Evolutionary conservation across 2,888 invertebrate genomes (phyloP), one percentile per base, ranked within the genome.

Genomic region (Siphonodentalium dalli): DNA sequence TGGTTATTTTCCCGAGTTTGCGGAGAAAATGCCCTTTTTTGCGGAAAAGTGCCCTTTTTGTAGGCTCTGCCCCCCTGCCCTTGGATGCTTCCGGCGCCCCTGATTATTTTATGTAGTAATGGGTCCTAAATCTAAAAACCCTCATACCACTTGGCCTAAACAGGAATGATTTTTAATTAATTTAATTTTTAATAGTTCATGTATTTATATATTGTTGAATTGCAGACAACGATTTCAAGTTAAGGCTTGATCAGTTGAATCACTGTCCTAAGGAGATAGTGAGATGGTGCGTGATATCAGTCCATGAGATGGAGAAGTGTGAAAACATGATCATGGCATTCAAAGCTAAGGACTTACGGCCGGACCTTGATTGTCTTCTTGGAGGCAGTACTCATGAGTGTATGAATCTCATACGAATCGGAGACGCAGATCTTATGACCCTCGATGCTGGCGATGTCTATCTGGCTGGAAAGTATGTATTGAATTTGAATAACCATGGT

Each of bases 231-330:
- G 71, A 70, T 9, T 75, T 75, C 54, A 51, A 66, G 21, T 43
- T 60, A 1, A 68, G 68, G 3, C 54, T 78, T 27, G 65, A 63
- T 29, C 61, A 69, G n/a, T 64, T 80, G 59, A 77, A 76, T 48
- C 61, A 59, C 59, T 97, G 96, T 77, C 92, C 95, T 0, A 88
- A 95, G 7, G 86, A 88, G 39, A 84, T 88, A n/a, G 92, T 94
- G 84, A 88, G 89, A 0, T 80, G 96, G 20, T 97, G 97, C 76
- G 91, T 97, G 21, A 93, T 94, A 0, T 96, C 96, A 0, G 90
- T 91, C 51, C 86, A 88, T 0, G 97, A 97, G 81, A 86, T 91
- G 84, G 89, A 89, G 50, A 97, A 97, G 82, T 97, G 97, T 78
- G 84, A 90, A 37, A 66, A 66, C 24, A 80, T 81, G 80, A 73